Percentiles rank a stretch among this genome's conserved stretches.
Conservation (phyloP, 1,140 invertebrate genomes). For the Aphelenchoides avenae region DNA sequence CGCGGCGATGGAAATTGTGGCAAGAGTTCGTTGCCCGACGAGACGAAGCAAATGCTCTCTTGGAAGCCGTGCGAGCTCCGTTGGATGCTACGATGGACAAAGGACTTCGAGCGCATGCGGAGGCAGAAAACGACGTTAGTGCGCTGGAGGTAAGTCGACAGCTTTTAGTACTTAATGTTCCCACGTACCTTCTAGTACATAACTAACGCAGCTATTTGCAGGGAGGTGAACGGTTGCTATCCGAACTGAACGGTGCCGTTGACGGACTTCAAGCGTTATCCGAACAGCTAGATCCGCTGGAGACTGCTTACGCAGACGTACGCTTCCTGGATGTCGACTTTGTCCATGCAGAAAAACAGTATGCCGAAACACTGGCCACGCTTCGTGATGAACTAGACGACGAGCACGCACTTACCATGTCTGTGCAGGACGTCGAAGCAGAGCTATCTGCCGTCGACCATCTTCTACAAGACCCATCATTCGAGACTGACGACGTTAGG, state of each 20-base stretch:
- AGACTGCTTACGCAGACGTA: conserved; percentile 47
- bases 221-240: conserved; percentile 14
- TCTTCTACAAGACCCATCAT: conserved; percentile 8
- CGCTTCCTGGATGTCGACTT: conserved; percentile 48
- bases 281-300: conserved; percentile 46
- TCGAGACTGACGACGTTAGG: too few species aligned
- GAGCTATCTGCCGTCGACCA: not conserved
- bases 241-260: conserved; percentile 32
- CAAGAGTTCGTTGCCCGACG: conserved; percentile 35
- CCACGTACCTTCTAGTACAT: not conserved
- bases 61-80: conserved; percentile 35
- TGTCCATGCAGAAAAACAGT: conserved; percentile 46
- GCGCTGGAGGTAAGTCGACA: conserved; percentile 13
- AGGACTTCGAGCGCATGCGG: conserved; percentile 17
- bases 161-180: conserved; percentile 9
- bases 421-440: conserved; percentile 16
- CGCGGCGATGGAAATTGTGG: conserved; percentile 27
- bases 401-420: too few species aligned
- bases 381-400: conserved; percentile 21
- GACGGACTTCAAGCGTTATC: conserved; percentile 37
- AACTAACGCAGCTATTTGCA: conserved; percentile 9
- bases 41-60: conserved; percentile 21
- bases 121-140: conserved; percentile 34
- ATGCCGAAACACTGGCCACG: conserved; percentile 31
- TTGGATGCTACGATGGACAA: conserved; percentile 33